phyloP scores from a whole-genome alignment of 2,113 vertebrate genomes.

The Lasiurus borealis region DNA sequence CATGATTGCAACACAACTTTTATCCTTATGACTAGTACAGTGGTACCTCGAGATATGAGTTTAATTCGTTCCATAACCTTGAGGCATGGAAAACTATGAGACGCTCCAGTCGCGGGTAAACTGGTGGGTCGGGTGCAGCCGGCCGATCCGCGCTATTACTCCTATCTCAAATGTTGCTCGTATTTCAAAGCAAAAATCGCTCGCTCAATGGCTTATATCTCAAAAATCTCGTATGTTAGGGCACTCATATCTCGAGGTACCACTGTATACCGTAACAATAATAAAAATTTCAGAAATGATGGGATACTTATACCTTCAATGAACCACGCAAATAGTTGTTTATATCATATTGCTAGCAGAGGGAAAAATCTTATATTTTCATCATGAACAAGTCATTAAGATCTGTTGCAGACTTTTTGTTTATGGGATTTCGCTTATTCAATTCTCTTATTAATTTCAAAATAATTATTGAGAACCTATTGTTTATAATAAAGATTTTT shows the following conservation, averaged over 20 bases:
- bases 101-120: too few relatives aligned
- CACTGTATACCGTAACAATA: background rate
- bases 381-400: background rate
- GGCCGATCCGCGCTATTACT: too few relatives aligned
- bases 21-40: background rate
- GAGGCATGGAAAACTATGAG: too few relatives aligned
- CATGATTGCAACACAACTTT: background rate
- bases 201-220: too few relatives aligned
- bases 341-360: background rate
- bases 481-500: background rate
- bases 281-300: slow-evolving; percentile 22
- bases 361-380: background rate
- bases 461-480: background rate
- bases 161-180: too few relatives aligned
- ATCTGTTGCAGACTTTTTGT: slow-evolving; percentile 32
- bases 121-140: too few relatives aligned
- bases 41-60: too few relatives aligned
- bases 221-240: too few relatives aligned
- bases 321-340: background rate
- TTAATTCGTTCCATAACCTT: too few relatives aligned
- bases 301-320: background rate
- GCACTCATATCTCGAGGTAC: too few relatives aligned
- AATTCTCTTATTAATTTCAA: background rate
- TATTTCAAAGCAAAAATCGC: too few relatives aligned
- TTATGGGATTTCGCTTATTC: too few relatives aligned